Percentiles rank a stretch among this genome's conserved stretches.
These are phyloP conservation scores for Pycnomerus fuliginosus DNA, from an alignment of 2,888 invertebrate species.

Conservation along the genomic window DNA sequence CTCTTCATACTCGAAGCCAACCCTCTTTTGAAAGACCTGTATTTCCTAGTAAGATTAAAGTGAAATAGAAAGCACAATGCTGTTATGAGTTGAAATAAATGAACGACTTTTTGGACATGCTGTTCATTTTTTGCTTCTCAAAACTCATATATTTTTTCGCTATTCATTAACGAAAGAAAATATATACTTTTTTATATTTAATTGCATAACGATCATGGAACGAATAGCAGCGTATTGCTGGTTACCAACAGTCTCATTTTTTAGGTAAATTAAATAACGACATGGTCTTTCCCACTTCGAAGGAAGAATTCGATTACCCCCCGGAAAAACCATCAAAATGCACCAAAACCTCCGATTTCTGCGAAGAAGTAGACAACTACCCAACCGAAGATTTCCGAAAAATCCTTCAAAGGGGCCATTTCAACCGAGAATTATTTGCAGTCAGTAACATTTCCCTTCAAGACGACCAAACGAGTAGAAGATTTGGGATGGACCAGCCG, in stretches of 20 bases:
- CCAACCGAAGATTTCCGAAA: conserved; percentile 6
- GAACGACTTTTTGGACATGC: not conserved
- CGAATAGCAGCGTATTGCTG: not conserved
- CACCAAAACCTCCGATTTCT: conserved; percentile 3
- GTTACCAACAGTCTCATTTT: not conserved
- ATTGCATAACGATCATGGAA: not conserved
- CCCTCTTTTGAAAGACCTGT: too few relatives aligned
- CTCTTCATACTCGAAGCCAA: too few relatives aligned
- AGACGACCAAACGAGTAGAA: conserved; percentile 1
- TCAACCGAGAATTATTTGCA: conserved; percentile 5
- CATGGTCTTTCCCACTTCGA: conserved; percentile 3
- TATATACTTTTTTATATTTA: not conserved
- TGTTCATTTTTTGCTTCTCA: conserved; percentile 2
- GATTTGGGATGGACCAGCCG: not conserved
- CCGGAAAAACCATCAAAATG: conserved; percentile 5
- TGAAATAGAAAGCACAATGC: not conserved
- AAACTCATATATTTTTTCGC: not conserved
- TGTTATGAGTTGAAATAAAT: not conserved
- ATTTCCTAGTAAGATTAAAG: too few relatives aligned
- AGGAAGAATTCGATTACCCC: conserved; percentile 1
- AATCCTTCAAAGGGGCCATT: not conserved
- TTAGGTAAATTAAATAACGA: not conserved
- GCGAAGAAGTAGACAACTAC: conserved; percentile 10
- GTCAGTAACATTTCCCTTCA: not conserved
- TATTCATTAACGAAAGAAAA: too few relatives aligned